Evolutionary conservation across 2,797 vertebrate species (phyloP), one percentile per base, ranked within the genome.

Genomic region (Scyliorhinus canicula): DNA sequence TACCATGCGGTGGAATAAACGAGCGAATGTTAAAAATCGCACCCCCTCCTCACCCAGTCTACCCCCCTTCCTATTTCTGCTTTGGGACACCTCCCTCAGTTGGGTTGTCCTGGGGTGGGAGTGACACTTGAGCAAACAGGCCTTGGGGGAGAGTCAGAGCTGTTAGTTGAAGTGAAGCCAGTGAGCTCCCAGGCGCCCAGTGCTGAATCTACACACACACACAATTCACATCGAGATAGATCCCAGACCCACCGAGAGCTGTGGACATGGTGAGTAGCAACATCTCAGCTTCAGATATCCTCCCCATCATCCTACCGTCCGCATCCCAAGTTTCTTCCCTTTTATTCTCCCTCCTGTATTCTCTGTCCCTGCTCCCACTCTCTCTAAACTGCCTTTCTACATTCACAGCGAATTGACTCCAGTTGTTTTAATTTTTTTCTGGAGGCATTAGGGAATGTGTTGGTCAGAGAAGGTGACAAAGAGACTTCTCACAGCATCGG

Each of bases 261-360:
- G 31, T n/a, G 14, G 55, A 88, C 85, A 88, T 88, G 85, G 85
- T 88, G n/a, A 35, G 85, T 88, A n/a, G 85, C 35, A n/a, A 19
- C 19, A 4, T 88, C 85, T 55, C 85, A n/a, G 26, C 50, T 55
- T 28, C 28, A 31, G 28, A 7, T 19, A 44, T 6, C 16, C 16
- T 82, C 40, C 79, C 44, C n/a, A 21, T 40, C 40, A 5, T 21
- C 77, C 16, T 5, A 5, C 40, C 40, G 21, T 47, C 40, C 47
- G 6, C 9, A 14, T 4, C 31, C 55, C 31, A n/a, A n/a, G 4
- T 57, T n/a, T 57, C 44, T 24, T 47, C 44, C 44, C 44, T 26
- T 47, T 82, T 21, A 0, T 11, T 44, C 16, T 21, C 40, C 1
- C 19, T 44, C 11, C 71, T n/a, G 35, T 77, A 9, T 52, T 55